Conservation (phyloP, 2,113 vertebrate species). For the Trogon melanurus region DNA sequence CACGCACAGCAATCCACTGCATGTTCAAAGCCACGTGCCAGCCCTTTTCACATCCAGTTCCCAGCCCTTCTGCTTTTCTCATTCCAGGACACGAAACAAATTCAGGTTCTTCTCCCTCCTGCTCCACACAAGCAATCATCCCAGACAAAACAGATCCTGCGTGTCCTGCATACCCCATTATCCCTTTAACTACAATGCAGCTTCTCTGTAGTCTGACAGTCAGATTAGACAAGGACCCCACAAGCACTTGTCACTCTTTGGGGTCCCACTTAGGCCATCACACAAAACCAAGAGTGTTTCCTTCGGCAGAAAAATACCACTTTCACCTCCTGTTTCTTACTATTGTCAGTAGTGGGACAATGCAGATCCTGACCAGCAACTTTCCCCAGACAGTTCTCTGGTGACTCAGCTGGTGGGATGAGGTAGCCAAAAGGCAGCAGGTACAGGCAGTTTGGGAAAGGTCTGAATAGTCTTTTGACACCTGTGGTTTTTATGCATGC, state of each 20-base stretch:
- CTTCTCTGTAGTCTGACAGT: not conserved
- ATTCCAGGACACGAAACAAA: not conserved
- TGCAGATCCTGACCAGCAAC: not conserved
- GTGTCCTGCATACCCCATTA: not conserved
- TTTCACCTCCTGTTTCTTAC: not conserved
- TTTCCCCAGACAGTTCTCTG: not conserved
- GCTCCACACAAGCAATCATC: not conserved
- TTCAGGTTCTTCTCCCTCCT: not conserved
- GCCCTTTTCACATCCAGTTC: rapidly evolving
- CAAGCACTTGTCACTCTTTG: not conserved
- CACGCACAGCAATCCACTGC: not conserved
- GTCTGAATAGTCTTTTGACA: not conserved
- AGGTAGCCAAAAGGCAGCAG: not conserved
- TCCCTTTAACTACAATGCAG: not conserved
- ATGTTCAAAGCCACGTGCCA: not conserved
- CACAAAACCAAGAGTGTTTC: not conserved
- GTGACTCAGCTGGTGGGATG: not conserved
- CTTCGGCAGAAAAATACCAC: not conserved
- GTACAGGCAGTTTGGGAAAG: not conserved
- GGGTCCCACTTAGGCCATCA: not conserved
- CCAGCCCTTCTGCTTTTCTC: not conserved
- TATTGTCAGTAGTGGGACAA: not conserved
- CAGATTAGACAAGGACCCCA: not conserved
- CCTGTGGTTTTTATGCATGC: not conserved
- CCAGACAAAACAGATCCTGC: not conserved